phyloP scores from a whole-genome alignment of 2,113 vertebrate genomes.

The Willisornis vidua region DNA sequence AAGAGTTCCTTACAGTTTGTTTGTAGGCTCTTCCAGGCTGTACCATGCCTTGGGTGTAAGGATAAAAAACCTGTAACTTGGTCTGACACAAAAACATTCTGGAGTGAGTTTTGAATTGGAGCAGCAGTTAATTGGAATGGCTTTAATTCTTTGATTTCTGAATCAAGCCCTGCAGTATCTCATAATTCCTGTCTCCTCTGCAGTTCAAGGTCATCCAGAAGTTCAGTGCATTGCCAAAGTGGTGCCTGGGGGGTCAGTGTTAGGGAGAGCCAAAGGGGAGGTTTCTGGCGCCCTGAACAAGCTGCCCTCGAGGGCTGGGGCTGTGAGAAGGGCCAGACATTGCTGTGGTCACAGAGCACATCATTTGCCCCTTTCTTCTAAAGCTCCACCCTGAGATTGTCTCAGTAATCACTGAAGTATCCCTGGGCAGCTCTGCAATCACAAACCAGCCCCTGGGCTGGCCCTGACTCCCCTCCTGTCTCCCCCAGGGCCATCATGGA shows the following conservation, averaged over 20 bases:
- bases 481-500: conserved; percentile 84
- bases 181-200: not conserved
- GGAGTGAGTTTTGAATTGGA: not conserved
- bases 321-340: not conserved
- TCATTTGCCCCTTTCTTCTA: not conserved
- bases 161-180: not conserved
- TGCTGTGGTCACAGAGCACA: not conserved
- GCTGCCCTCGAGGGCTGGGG: not conserved
- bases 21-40: not conserved
- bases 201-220: not conserved
- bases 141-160: not conserved
- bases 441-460: not conserved
- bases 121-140: not conserved
- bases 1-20: not conserved
- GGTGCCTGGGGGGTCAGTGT: not conserved
- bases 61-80: not conserved
- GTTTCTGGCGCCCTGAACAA: not conserved
- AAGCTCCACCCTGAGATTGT: not conserved
- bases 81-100: not conserved
- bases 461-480: conserved; percentile 9
- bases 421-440: not conserved
- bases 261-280: not conserved
- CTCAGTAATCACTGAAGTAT: not conserved
- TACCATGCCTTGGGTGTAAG: not conserved
- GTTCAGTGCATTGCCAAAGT: not conserved